These are phyloP conservation scores for Cheilosia vulpina DNA, from an alignment of 2,888 invertebrate species.

Conservation along the genomic window DNA sequence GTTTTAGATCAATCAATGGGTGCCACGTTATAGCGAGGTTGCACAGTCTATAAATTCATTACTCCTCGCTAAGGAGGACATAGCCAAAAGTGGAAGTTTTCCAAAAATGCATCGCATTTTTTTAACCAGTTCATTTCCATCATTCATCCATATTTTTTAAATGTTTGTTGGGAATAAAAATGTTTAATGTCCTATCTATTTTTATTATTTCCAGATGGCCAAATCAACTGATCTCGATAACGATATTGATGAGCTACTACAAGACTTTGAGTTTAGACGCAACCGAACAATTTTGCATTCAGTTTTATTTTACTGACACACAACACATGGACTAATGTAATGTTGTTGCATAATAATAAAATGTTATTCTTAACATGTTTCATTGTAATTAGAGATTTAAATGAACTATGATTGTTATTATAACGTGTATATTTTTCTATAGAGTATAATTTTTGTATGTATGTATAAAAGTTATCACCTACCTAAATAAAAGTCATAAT, in stretches of 20 bases:
- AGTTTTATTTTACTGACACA: constrained; percentile 94
- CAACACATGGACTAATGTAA: constrained; percentile 12
- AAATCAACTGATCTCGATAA: constrained; percentile 97
- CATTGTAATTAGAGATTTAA: constrained; percentile 50
- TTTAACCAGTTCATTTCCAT: no score
- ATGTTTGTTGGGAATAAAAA: neutral
- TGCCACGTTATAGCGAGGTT: no score
- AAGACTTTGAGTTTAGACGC: constrained; percentile 96
- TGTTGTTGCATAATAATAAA: constrained; percentile 11
- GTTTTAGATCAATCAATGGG: no score
- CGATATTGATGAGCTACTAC: constrained; percentile 97
- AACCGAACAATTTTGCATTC: constrained; percentile 95
- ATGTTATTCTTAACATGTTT: constrained; percentile 33
- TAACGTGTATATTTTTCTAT: constrained; percentile 71
- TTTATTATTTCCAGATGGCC: constrained; percentile 85
- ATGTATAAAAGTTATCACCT: constrained; percentile 56
- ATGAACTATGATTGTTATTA: constrained; percentile 60
- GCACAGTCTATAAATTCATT: no score
- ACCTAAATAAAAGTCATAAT: constrained; percentile 62
- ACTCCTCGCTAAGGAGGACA: no score
- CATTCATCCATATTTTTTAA: neutral
- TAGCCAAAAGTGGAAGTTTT: no score
- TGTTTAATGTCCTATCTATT: constrained; percentile 32
- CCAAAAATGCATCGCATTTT: no score
- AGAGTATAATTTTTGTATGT: constrained; percentile 68